Evolutionary conservation across 1,140 invertebrate genomes (phyloP).

Genomic region (Triops cancriformis): DNA sequence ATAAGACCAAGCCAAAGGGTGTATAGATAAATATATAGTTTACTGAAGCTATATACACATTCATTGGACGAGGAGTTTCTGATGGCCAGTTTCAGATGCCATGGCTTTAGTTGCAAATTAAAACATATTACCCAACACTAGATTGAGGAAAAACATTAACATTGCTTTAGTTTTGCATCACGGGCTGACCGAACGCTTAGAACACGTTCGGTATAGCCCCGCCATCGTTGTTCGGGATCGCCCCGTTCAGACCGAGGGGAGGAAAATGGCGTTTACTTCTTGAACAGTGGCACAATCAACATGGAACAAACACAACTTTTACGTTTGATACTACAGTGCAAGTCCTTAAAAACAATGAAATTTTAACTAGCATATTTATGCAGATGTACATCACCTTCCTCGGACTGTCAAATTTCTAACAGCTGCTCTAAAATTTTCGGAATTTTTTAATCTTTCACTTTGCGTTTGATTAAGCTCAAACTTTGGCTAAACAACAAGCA

Average conservation of each 20-base stretch:
- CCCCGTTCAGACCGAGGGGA: not conserved
- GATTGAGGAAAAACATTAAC: no score
- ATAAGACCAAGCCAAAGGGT: not conserved
- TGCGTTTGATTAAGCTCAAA: no score
- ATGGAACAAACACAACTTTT: not conserved
- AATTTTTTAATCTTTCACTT: not conserved
- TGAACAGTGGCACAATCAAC: not conserved
- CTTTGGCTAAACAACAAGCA: no score
- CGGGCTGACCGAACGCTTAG: no score
- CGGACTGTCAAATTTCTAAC: not conserved
- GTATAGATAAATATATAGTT: not conserved
- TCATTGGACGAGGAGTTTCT: not conserved
- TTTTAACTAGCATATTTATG: not conserved
- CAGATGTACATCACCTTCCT: not conserved
- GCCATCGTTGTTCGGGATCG: not conserved
- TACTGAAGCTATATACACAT: not conserved
- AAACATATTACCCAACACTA: no score
- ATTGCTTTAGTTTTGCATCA: no score
- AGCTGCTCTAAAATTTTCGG: no score
- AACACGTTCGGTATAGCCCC: not conserved
- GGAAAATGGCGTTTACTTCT: not conserved
- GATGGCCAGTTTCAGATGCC: not conserved
- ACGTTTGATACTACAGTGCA: not conserved
- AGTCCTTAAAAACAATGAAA: not conserved
- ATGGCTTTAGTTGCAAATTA: not conserved